phyloP scores from a whole-genome alignment of 1,140 invertebrate species.

The Phymorhynchus buccinoides region DNA sequence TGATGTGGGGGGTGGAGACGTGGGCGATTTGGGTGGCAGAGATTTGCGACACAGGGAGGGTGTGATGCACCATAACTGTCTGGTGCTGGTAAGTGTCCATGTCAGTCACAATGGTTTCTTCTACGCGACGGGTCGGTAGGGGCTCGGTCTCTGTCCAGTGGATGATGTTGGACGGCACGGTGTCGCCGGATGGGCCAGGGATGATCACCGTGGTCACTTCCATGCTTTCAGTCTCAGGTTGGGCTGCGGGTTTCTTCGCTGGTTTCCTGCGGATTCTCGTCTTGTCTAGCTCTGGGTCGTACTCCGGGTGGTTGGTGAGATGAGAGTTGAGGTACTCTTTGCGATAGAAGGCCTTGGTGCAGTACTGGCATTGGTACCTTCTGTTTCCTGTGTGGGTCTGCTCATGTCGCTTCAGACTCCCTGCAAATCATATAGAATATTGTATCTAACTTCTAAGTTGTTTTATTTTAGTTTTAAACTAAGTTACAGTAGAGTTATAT shows the following conservation, averaged over 20 bases:
- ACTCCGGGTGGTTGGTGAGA: conserved; percentile 50
- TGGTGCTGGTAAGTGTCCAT: background rate
- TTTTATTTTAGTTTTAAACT: background rate
- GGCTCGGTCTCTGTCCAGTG: conserved; percentile 36
- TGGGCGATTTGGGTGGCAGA: conserved; percentile 1
- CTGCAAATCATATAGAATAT: conserved; percentile 45
- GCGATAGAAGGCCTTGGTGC: conserved; percentile 57
- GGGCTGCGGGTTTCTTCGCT: background rate
- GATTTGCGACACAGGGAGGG: background rate
- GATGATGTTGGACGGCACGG: conserved; percentile 21
- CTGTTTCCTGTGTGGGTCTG: conserved; percentile 53
- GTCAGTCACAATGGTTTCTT: background rate
- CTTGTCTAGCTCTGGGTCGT: conserved; percentile 22
- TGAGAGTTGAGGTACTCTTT: conserved; percentile 63
- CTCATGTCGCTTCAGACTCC: conserved; percentile 60
- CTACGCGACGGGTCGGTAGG: background rate
- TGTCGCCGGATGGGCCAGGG: conserved; percentile 4
- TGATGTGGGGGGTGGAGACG: background rate
- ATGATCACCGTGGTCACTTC: conserved; percentile 16
- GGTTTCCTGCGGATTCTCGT: conserved; percentile 10
- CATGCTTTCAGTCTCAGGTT: background rate
- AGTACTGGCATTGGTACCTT: conserved; percentile 56
- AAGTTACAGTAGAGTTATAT: background rate
- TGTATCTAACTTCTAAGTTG: background rate
- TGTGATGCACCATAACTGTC: background rate